A percentile compares a stretch with the other conserved stretches of the same genome.
Evolutionary conservation across 2,113 vertebrate genomes (phyloP).

Genomic region (Archocentrus centrarchus): DNA sequence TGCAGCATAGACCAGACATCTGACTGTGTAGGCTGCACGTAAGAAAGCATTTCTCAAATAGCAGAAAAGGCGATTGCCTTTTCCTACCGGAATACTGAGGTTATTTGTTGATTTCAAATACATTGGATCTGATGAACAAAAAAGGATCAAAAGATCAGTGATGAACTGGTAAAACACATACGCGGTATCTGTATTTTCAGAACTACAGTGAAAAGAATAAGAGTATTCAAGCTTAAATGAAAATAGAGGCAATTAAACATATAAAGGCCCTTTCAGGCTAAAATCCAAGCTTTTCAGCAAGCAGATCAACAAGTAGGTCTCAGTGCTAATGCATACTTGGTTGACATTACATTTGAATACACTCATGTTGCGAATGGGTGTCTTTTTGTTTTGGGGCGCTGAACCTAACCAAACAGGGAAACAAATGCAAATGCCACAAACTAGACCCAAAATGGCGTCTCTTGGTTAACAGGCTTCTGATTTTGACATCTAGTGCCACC

Average conservation of each 20-base stretch:
- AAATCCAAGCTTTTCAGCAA: neutral
- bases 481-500: neutral
- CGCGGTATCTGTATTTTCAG: neutral
- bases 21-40: neutral
- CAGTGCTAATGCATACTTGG: neutral
- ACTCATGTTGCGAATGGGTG: neutral
- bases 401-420: neutral
- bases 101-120: conserved; percentile 19
- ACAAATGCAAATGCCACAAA: neutral
- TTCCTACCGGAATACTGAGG: conserved; percentile 21
- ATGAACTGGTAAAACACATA: neutral
- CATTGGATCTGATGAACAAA: conserved; percentile 17
- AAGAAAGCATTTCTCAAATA: conserved; percentile 33
- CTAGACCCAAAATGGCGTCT: neutral
- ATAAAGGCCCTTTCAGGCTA: neutral
- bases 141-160: conserved; percentile 18
- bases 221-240: neutral
- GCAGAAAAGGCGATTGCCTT: conserved; percentile 36
- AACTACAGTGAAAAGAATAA: neutral
- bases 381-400: neutral
- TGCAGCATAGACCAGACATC: conserved; percentile 12
- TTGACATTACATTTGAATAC: neutral
- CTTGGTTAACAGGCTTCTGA: neutral
- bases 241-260: conserved; percentile 3
- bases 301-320: neutral